phyloP scores from a whole-genome alignment of 2,113 vertebrate species.

The Triplophysa siluroides region DNA sequence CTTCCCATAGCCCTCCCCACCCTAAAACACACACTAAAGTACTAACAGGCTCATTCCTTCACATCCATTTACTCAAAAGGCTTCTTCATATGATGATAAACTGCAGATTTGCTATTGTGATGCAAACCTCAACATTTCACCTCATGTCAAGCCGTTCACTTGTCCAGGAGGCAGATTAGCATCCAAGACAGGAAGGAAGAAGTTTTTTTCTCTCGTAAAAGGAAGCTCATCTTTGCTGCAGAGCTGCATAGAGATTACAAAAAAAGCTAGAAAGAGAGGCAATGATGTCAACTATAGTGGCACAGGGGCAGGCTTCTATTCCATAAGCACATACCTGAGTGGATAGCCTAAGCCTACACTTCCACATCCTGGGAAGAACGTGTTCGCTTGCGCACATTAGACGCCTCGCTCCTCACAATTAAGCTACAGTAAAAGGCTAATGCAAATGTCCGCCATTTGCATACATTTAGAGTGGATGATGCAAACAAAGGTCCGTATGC shows the following conservation, averaged over 20 bases:
- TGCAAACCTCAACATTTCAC: not conserved
- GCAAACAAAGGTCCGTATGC: constrained; percentile 9
- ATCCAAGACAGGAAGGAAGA: constrained; percentile 47
- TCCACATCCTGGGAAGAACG: constrained; percentile 5
- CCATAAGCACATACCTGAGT: constrained; percentile 42
- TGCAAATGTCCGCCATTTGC: not conserved
- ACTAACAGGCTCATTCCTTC: constrained; percentile 12
- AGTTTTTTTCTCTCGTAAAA: constrained; percentile 3
- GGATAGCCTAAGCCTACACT: not conserved
- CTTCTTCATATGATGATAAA: not conserved
- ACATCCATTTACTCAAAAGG: not conserved
- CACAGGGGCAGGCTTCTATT: constrained; percentile 28
- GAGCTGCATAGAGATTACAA: constrained; percentile 4
- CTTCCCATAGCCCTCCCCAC: constrained; percentile 48
- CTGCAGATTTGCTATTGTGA: not conserved
- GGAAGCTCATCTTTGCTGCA: constrained; percentile 10
- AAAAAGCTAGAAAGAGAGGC: constrained; percentile 13
- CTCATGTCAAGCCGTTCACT: not conserved
- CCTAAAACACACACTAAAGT: constrained; percentile 11
- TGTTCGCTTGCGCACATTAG: not conserved
- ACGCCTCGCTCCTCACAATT: not conserved
- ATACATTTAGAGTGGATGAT: not conserved
- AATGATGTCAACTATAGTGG: constrained; percentile 42
- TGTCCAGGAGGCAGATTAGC: constrained; percentile 11
- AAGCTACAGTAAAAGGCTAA: not conserved